Conservation (phyloP, 2,797 vertebrate genomes). For the Numenius phaeopus region DNA sequence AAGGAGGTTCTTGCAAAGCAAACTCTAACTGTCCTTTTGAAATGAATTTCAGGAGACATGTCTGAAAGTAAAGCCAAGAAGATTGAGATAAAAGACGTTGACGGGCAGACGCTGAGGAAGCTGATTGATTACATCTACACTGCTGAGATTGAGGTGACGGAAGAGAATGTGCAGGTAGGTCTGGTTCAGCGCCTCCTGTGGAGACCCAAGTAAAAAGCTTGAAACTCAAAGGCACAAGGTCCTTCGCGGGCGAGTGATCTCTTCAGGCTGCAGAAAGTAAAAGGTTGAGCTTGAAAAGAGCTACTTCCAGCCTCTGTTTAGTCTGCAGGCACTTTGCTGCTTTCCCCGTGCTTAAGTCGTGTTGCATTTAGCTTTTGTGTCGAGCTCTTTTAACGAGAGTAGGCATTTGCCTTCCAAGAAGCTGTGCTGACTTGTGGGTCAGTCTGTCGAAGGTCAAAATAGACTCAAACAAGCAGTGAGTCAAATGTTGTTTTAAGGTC, state of each 20-base stretch:
- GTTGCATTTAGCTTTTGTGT: slow-evolving; percentile 44
- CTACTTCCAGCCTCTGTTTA: background rate
- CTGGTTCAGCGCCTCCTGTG: background rate
- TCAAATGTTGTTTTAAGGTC: slow-evolving; percentile 5
- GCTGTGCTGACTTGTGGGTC: slow-evolving; percentile 59
- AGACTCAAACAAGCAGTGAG: slow-evolving; percentile 21
- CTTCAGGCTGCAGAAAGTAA: slow-evolving; percentile 7
- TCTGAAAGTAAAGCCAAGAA: slow-evolving; percentile 95
- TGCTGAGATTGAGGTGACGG: slow-evolving; percentile 93
- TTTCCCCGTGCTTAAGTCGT: background rate
- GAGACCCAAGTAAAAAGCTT: background rate
- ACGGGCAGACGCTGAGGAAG: slow-evolving; percentile 91
- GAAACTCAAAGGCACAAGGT: background rate
- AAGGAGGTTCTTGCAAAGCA: background rate
- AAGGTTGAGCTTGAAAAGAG: slow-evolving; percentile 11
- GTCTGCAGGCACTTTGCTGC: slow-evolving; percentile 42
- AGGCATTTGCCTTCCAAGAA: slow-evolving; percentile 52
- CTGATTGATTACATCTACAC: slow-evolving; percentile 97
- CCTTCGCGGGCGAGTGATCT: background rate
- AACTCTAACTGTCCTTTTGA: slow-evolving; percentile 24
- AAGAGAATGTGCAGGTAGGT: slow-evolving; percentile 95
- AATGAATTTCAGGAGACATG: slow-evolving; percentile 89
- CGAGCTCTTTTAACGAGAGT: background rate
- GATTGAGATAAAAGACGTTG: slow-evolving; percentile 94
- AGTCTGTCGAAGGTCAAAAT: slow-evolving; percentile 47